Conservation (phyloP, 2,888 invertebrate genomes). For the Caenorhabditis virilis region DNA sequence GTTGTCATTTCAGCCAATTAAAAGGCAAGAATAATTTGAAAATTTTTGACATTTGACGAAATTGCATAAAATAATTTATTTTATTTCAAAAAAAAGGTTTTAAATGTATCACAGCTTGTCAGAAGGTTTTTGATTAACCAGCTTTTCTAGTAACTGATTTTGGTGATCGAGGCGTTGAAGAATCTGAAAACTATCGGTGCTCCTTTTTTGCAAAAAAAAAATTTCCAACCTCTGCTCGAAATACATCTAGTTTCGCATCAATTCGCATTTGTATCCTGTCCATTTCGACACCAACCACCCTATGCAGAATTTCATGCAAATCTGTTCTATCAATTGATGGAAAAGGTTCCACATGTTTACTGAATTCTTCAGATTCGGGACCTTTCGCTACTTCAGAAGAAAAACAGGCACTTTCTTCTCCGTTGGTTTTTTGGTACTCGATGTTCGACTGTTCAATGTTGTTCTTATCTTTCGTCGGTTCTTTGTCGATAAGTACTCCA, state of each 20-base stretch:
- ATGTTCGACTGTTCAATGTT: too few relatives aligned
- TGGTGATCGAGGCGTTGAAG: background rate
- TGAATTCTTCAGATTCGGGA: background rate
- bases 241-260: slow-evolving; percentile 18
- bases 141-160: background rate
- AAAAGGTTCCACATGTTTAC: too few relatives aligned
- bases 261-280: slow-evolving; percentile 42
- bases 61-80: too few relatives aligned
- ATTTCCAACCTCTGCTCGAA: background rate
- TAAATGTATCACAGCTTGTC: too few relatives aligned
- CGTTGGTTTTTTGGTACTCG: too few relatives aligned
- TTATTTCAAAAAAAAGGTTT: too few relatives aligned
- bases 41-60: too few relatives aligned
- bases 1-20: background rate
- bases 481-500: background rate
- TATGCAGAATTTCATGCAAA: slow-evolving; percentile 30
- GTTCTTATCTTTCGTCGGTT: background rate
- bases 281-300: slow-evolving; percentile 42
- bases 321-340: background rate
- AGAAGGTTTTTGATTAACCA: too few relatives aligned
- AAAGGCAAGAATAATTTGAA: background rate
- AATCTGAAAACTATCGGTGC: background rate
- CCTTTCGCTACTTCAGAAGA: too few relatives aligned
- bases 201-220: background rate
- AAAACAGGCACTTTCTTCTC: too few relatives aligned